Conservation (phyloP, 1,140 invertebrate species). For the Papilio polyxenes region DNA sequence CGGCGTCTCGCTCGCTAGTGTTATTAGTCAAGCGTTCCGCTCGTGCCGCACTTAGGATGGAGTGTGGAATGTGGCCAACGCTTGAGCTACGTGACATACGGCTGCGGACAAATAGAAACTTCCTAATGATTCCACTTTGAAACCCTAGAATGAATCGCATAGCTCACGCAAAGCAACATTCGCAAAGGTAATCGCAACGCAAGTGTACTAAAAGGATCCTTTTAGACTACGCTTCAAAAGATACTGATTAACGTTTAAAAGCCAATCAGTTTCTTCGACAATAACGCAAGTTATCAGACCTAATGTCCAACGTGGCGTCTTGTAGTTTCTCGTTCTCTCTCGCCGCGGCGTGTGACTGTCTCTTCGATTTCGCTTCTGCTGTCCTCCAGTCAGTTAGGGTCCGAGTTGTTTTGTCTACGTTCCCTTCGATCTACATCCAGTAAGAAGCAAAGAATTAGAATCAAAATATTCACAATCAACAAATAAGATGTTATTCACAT, state of each 20-base stretch:
- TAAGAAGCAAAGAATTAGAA: constrained; percentile 12
- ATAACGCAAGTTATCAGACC: constrained; percentile 61
- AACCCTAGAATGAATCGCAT: constrained; percentile 47
- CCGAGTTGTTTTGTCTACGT: constrained; percentile 93
- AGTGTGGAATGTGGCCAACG: constrained; percentile 74
- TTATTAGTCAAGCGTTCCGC: constrained; percentile 60
- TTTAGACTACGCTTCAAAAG: constrained; percentile 48
- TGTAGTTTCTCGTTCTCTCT: constrained; percentile 94
- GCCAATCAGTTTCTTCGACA: constrained; percentile 70
- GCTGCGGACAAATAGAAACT: constrained; percentile 56
- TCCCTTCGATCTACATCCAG: constrained; percentile 86
- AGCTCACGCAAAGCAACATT: constrained; percentile 43
- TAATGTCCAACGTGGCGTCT: constrained; percentile 83
- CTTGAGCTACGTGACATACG: constrained; percentile 75
- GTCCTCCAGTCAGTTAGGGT: constrained; percentile 91
- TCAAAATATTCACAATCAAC: background rate
- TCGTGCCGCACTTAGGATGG: constrained; percentile 69
- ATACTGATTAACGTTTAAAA: constrained; percentile 45
- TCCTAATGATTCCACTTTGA: constrained; percentile 43
- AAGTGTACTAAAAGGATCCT: constrained; percentile 69
- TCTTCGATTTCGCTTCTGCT: constrained; percentile 92
- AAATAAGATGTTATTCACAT: background rate
- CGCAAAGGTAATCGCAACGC: constrained; percentile 55
- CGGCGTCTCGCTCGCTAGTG: constrained; percentile 79
- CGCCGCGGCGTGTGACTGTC: constrained; percentile 90